phyloP scores from a whole-genome alignment of 1,140 invertebrate species.

The Heterodera schachtii region DNA sequence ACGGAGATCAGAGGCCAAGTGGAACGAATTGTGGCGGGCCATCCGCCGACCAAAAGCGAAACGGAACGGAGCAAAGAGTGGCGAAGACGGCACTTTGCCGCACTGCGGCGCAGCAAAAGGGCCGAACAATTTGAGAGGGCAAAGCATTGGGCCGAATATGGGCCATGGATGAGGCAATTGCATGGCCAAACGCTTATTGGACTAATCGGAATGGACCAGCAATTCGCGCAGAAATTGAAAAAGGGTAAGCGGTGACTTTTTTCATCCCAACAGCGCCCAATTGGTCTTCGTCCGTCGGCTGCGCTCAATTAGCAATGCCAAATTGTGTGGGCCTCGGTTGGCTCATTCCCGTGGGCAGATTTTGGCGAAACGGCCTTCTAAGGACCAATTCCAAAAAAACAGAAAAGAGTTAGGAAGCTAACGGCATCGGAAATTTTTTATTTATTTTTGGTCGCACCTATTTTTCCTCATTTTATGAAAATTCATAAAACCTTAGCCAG shows the following conservation, averaged over 20 bases:
- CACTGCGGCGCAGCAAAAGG: neutral
- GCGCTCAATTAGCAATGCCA: too few relatives aligned
- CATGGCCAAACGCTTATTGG: neutral
- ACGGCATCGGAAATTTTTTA: too few relatives aligned
- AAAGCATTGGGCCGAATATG: neutral
- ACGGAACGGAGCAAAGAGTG: neutral
- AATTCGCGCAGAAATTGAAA: slow-evolving; percentile 10
- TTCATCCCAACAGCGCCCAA: neutral
- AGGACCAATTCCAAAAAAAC: too few relatives aligned
- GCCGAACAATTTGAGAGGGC: neutral
- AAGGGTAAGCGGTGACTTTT: neutral
- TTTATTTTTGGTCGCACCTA: too few relatives aligned
- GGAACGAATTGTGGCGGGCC: neutral
- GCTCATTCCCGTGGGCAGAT: too few relatives aligned
- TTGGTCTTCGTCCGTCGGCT: too few relatives aligned
- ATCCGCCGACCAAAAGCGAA: neutral
- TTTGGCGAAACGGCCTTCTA: too few relatives aligned
- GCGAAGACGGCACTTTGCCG: neutral
- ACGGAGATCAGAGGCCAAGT: neutral
- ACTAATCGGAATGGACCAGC: neutral
- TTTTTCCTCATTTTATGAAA: too few relatives aligned
- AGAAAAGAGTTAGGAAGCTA: too few relatives aligned
- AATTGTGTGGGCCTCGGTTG: too few relatives aligned
- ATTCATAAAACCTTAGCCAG: too few relatives aligned
- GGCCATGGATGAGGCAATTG: neutral